Conservation (phyloP, 2,113 vertebrate genomes). For the Setophaga petechia region DNA sequence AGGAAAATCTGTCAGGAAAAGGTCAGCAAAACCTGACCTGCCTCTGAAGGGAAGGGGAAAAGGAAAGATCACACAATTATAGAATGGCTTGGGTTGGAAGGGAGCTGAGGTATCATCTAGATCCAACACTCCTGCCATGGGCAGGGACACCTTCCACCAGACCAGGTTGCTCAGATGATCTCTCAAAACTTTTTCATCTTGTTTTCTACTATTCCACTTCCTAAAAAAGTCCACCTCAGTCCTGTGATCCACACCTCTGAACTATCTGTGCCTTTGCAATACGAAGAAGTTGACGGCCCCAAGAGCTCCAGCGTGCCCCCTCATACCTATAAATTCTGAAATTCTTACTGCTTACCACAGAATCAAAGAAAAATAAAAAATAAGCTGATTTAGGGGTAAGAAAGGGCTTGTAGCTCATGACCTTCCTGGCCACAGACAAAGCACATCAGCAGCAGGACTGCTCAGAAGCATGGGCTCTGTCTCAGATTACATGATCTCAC, state of each 20-base stretch:
- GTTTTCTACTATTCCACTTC: background rate
- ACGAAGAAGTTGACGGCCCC: rapidly evolving
- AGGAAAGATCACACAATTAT: background rate
- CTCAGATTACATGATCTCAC: background rate
- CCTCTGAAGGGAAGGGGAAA: background rate
- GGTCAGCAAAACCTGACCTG: background rate
- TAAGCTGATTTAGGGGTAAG: background rate
- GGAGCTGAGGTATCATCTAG: background rate
- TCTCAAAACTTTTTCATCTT: background rate
- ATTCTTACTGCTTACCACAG: background rate
- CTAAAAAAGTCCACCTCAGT: background rate
- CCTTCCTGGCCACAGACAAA: background rate
- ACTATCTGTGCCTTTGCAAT: background rate
- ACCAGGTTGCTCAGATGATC: background rate
- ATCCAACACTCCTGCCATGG: background rate
- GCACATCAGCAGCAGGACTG: background rate
- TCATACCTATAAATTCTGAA: background rate
- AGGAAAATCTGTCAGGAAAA: background rate
- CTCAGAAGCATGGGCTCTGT: background rate
- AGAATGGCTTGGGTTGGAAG: background rate
- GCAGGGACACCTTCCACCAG: background rate
- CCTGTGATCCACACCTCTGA: background rate
- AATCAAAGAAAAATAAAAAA: background rate
- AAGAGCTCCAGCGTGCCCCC: background rate
- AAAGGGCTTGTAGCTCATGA: background rate